phyloP scores from a whole-genome alignment of 1,140 invertebrate genomes.

The Gryllus bimaculatus region DNA sequence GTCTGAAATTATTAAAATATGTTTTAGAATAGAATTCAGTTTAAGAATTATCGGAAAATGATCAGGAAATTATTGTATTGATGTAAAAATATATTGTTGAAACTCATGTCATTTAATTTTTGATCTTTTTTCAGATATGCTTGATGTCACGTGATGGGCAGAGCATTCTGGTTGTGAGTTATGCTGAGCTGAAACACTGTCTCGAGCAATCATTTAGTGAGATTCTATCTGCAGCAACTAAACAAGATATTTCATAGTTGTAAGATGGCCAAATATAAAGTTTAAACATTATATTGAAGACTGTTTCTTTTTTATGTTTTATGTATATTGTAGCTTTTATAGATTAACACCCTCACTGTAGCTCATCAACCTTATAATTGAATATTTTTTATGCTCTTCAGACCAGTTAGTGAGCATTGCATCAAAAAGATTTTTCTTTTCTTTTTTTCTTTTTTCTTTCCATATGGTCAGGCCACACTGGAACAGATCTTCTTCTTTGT shows the following conservation, averaged over 20 bases:
- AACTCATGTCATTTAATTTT: no score
- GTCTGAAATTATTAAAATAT: no score
- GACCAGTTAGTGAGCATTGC: no score
- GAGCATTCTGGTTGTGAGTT: slow-evolving; percentile 89
- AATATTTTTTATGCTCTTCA: neutral
- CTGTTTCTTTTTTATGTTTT: neutral
- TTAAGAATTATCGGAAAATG: no score
- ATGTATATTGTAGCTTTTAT: neutral
- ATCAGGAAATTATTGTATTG: no score
- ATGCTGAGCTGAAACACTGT: slow-evolving; percentile 88
- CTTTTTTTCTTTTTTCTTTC: neutral
- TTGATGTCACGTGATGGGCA: slow-evolving; percentile 92
- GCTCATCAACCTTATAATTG: neutral
- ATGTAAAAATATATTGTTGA: no score
- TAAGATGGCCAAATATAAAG: neutral
- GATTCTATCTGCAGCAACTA: slow-evolving; percentile 49
- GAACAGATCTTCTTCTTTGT: neutral
- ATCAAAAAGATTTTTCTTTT: neutral
- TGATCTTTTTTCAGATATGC: slow-evolving; percentile 62
- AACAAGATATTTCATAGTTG: slow-evolving; percentile 28
- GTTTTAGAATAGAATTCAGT: no score
- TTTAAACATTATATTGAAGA: neutral
- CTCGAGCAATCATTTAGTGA: slow-evolving; percentile 87
- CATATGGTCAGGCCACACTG: neutral
- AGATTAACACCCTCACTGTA: neutral